Evolutionary conservation across 2,888 invertebrate genomes (phyloP).

Genomic region (Dendrolimus houi): DNA sequence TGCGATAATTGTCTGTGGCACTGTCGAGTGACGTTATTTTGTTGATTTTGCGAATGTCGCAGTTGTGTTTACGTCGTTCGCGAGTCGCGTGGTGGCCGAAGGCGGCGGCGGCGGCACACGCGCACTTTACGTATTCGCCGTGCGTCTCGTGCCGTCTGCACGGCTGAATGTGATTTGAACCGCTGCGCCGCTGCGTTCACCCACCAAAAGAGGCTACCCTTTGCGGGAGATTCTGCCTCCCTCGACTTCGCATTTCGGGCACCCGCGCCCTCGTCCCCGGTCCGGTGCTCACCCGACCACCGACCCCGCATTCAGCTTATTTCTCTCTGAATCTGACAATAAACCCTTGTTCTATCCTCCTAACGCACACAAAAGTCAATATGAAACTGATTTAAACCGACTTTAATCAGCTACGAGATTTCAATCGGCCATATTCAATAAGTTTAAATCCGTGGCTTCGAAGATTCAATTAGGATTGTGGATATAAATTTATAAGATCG

Average conservation of each 20-base stretch:
- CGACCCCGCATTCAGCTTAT: slow-evolving; percentile 21
- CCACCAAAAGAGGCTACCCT: slow-evolving; percentile 31
- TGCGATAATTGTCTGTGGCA: too few species aligned
- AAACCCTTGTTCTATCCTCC: slow-evolving; percentile 17
- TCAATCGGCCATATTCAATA: neutral
- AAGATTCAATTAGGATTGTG: neutral
- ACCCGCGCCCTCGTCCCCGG: slow-evolving; percentile 29
- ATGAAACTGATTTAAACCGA: slow-evolving; percentile 15
- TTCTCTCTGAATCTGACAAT: slow-evolving; percentile 10
- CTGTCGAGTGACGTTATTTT: too few species aligned
- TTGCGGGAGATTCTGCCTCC: slow-evolving; percentile 35
- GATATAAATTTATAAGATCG: neutral
- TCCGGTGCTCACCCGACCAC: slow-evolving; percentile 20
- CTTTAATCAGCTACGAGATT: slow-evolving; percentile 2
- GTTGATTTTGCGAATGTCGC: too few species aligned
- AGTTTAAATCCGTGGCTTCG: neutral
- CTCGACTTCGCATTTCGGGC: slow-evolving; percentile 32
- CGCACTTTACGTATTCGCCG: slow-evolving; percentile 24
- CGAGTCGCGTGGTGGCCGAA: slow-evolving; percentile 14
- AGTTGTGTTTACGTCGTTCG: slow-evolving; percentile 12
- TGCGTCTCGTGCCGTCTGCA: slow-evolving; percentile 47
- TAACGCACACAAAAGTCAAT: slow-evolving; percentile 4
- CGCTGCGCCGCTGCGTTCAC: slow-evolving; percentile 2
- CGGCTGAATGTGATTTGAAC: slow-evolving; percentile 60
- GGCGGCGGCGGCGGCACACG: slow-evolving; percentile 24